phyloP scores from a whole-genome alignment of 2,797 vertebrate genomes.

The Peromyscus nudipes region DNA sequence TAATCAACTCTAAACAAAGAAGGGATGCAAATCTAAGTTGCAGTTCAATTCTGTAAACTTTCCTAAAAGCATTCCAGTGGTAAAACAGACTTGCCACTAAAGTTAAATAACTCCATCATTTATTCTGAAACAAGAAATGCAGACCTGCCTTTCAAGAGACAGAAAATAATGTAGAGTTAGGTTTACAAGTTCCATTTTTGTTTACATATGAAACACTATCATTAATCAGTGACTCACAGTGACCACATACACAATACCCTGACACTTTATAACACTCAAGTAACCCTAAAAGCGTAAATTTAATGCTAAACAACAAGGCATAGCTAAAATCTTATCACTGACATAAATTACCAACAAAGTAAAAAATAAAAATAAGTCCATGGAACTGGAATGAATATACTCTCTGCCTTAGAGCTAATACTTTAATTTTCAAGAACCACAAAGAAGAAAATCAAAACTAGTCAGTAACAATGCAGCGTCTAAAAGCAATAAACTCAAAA shows the following conservation, averaged over 20 bases:
- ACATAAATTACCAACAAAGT: conserved; percentile 89
- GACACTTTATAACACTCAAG: conserved; percentile 44
- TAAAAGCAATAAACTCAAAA: conserved; percentile 99
- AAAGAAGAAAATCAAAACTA: conserved; percentile 94
- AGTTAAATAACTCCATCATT: conserved; percentile 55
- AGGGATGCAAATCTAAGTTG: conserved; percentile 50
- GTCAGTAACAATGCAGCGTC: conserved; percentile 96
- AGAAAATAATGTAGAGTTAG: conserved; percentile 42
- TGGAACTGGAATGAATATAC: conserved; percentile 90
- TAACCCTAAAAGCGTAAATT: conserved; percentile 77
- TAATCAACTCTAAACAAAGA: conserved; percentile 51
- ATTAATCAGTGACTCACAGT: conserved; percentile 59
- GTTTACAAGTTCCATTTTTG: conserved; percentile 54
- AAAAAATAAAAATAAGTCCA: conserved; percentile 87
- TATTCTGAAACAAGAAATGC: conserved; percentile 71
- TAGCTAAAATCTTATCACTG: conserved; percentile 84
- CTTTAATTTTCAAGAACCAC: conserved; percentile 97
- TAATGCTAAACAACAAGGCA: conserved; percentile 83
- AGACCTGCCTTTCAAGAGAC: conserved; percentile 50
- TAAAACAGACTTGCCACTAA: conserved; percentile 59
- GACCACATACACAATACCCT: conserved; percentile 36
- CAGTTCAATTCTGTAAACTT: conserved; percentile 66
- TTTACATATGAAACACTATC: conserved; percentile 31
- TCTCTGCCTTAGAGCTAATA: conserved; percentile 93
- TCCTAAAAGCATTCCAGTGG: conserved; percentile 54